phyloP scores from a whole-genome alignment of 2,113 vertebrate species.

The Pagrus major region DNA sequence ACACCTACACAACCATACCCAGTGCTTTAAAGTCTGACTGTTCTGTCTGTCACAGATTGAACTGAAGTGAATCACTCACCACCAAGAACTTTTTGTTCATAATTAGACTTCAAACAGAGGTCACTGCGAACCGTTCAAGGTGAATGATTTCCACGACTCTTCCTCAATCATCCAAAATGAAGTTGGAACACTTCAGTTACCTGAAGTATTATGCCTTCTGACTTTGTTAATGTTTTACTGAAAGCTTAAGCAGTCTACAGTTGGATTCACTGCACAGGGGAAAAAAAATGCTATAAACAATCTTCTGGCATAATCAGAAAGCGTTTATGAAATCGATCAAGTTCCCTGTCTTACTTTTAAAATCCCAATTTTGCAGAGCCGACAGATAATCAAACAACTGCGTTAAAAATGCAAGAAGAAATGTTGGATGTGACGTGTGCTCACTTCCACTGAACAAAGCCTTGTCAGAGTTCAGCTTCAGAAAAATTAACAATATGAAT shows the following conservation, averaged over 20 bases:
- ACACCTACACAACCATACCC: background rate
- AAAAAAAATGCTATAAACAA: background rate
- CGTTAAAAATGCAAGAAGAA: conserved; percentile 14
- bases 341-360: background rate
- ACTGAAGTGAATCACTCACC: conserved; percentile 2
- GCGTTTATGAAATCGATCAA: background rate
- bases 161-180: conserved; percentile 23
- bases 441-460: conserved; percentile 3
- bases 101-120: conserved; percentile 41
- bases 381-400: background rate
- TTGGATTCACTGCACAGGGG: background rate
- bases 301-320: background rate
- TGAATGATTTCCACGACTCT: conserved; percentile 14
- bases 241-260: background rate
- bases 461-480: background rate
- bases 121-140: conserved; percentile 15
- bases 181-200: background rate
- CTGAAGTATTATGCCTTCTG: background rate
- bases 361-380: conserved; percentile 14
- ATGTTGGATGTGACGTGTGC: background rate
- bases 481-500: background rate
- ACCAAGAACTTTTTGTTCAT: conserved; percentile 20
- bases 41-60: conserved; percentile 8
- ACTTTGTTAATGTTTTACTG: conserved; percentile 15
- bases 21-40: conserved; percentile 10